Base-by-base conservation (phyloP, 2,888 invertebrate genomes). In the Caenorhabditis sp. region DNA sequence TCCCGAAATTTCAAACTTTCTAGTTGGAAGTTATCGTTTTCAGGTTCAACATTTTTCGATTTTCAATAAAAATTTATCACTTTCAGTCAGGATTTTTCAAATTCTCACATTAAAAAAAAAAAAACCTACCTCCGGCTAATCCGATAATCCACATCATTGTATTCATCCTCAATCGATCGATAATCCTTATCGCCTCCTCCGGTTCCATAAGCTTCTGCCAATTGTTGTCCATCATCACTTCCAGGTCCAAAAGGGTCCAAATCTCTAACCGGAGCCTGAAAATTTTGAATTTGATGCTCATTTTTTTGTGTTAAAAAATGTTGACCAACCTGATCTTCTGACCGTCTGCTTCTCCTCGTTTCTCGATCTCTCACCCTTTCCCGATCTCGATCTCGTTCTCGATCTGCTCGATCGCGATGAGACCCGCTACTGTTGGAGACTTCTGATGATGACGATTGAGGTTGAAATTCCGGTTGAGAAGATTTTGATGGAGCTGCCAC, bases 161-260 rank as follows among this genome's bases (percentile, higher is more conserved):
- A 73, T 26, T 73, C 73, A 5, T 73, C 73, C 50, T 72, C 72
- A 21, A 50, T 50, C 20, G 57, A 23, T 23, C 72, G 64, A 50
- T 67, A 67, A 59, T 67, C 72, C 54, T 72, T 72, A 59, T 67
- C 72, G 10, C 56, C 63, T 38, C 31, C 23, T 1, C 36, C 21
- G 20, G 21, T 20, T 23, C 65, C 67, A 50, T 61, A 67, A 49
- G 56, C 64, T 10, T 72, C 67, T 63, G 56, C 70, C 60, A 63
- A 62, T 31, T 57, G 53, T 25, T 59, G 58, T 7, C 57, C 49
- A 36, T 58, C 72, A 25, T 65, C 65, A 14, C n/a, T 59, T 38
- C 60, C 63, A 4, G 73, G 66, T 57, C 73, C 73, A 43, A 73
- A 73, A 25, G 73, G 73, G 68, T 73, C 73, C 7, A 62, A 27